Percentiles rank a stretch among this genome's conserved stretches.
phyloP scores from a whole-genome alignment of 1,140 invertebrate genomes.

The Solenopsis invicta region DNA sequence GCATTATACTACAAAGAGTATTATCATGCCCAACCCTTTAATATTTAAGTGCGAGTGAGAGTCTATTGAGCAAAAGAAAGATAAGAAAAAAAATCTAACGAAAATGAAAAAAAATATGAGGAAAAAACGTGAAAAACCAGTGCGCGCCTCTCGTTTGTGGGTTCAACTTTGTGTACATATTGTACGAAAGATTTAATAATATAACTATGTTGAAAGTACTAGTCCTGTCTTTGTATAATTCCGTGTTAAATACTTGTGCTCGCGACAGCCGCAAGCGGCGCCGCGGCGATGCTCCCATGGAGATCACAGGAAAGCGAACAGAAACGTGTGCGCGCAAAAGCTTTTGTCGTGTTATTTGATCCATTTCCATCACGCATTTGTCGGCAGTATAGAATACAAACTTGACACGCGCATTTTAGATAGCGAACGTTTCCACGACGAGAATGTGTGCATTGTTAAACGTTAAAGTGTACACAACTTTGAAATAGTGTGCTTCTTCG shows the following conservation, averaged over 20 bases:
- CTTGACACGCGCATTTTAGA: neutral
- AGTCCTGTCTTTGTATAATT: constrained; percentile 86
- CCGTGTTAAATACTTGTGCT: constrained; percentile 78
- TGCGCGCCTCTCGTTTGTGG: constrained; percentile 86
- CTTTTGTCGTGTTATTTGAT: neutral
- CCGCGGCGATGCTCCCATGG: neutral
- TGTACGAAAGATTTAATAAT: constrained; percentile 84
- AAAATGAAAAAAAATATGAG: constrained; percentile 56
- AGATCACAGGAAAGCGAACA: neutral
- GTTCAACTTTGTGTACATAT: constrained; percentile 86
- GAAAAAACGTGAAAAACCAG: constrained; percentile 55
- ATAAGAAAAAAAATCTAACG: constrained; percentile 72
- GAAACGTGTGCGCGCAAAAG: neutral
- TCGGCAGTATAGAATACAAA: neutral
- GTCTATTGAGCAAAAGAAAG: constrained; percentile 80
- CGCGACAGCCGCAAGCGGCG: constrained; percentile 31
- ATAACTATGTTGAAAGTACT: constrained; percentile 87
- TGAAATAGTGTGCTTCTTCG: neutral
- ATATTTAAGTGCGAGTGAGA: constrained; percentile 87
- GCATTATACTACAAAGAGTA: constrained; percentile 87
- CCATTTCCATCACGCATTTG: constrained; percentile 2
- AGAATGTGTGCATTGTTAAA: neutral
- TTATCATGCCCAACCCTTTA: constrained; percentile 87
- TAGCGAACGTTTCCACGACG: neutral
- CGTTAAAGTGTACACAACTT: neutral